Evolutionary conservation across 2,113 vertebrate species (phyloP).

Genomic region (Baryphthengus martii): DNA sequence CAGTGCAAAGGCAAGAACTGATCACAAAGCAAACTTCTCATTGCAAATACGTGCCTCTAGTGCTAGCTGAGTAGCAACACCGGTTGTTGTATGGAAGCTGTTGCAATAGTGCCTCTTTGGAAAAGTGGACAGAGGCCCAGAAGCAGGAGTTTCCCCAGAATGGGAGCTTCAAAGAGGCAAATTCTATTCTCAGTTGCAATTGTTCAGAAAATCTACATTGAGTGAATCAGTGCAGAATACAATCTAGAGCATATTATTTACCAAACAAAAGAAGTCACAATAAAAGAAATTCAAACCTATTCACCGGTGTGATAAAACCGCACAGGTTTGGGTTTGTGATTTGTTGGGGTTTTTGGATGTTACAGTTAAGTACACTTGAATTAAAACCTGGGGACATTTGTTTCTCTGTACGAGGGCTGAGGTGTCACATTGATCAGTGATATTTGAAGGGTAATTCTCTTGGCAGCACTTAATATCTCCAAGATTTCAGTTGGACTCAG

Average conservation of each 20-base stretch:
- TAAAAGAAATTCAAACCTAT: not conserved
- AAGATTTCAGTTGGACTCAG: not conserved
- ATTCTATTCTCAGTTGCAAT: not conserved
- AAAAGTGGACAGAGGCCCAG: not conserved
- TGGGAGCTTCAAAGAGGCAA: not conserved
- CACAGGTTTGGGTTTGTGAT: fast-evolving
- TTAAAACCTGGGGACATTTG: not conserved
- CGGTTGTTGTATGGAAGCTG: not conserved
- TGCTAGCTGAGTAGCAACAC: not conserved
- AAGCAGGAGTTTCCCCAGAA: not conserved
- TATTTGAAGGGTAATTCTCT: not conserved
- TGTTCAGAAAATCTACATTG: not conserved
- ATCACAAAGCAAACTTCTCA: not conserved
- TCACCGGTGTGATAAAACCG: not conserved
- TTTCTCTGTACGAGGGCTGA: not conserved
- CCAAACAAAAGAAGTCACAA: not conserved
- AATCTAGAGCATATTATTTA: not conserved
- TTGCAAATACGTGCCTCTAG: not conserved
- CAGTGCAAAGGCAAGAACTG: not conserved
- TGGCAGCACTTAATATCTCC: not conserved
- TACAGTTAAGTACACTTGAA: not conserved
- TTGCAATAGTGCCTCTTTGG: not conserved
- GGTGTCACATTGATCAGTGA: not conserved
- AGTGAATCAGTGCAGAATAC: not conserved
- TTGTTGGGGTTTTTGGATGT: not conserved